Conservation (phyloP, 2,113 vertebrate species). For the Ammodytes dubius region DNA sequence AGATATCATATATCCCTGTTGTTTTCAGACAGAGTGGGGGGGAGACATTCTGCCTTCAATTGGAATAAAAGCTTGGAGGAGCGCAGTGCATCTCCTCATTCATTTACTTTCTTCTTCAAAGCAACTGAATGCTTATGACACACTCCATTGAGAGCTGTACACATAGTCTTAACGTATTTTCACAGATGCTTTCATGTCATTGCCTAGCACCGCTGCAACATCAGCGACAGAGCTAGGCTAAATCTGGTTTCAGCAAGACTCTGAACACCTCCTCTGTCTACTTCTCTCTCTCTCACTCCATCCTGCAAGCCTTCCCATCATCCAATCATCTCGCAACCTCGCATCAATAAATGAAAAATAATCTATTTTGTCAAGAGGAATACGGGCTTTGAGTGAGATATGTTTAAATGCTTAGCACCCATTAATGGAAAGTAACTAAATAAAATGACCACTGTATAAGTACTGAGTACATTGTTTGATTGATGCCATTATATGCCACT, state of each 20-base stretch:
- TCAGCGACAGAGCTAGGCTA: constrained; percentile 22
- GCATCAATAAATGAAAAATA: background rate
- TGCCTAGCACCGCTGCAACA: constrained; percentile 33
- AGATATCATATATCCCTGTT: constrained; percentile 46
- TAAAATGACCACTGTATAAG: background rate
- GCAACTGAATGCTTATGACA: constrained; percentile 42
- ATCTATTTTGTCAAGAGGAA: background rate
- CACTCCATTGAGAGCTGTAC: constrained; percentile 44
- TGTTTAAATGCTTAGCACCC: background rate
- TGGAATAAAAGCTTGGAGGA: constrained; percentile 50
- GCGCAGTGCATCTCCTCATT: constrained; percentile 32
- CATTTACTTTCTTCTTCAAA: constrained; percentile 67
- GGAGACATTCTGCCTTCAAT: background rate
- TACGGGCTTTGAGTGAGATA: background rate
- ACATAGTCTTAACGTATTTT: constrained; percentile 33
- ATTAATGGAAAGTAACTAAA: background rate
- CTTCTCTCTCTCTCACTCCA: background rate
- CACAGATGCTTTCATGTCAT: constrained; percentile 49
- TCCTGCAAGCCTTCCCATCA: background rate
- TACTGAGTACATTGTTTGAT: background rate
- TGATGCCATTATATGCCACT: background rate
- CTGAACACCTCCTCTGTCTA: constrained; percentile 15
- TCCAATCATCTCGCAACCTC: background rate
- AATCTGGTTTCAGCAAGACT: constrained; percentile 27
- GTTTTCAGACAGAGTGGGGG: constrained; percentile 40